Conservation (phyloP, 2,113 vertebrate genomes). For the Proteles cristata region DNA sequence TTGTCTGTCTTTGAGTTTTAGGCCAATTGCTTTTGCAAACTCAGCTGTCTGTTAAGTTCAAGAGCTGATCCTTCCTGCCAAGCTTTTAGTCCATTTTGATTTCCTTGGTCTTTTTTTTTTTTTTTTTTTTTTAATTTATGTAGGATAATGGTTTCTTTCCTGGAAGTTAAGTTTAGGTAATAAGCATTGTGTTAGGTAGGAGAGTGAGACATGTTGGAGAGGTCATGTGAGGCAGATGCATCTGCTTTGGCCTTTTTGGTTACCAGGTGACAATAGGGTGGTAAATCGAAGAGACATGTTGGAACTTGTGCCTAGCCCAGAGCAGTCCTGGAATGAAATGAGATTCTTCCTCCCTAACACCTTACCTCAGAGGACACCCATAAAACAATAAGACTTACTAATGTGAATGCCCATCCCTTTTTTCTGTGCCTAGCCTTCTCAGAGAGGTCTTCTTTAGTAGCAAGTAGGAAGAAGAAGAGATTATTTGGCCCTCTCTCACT, state of each 20-base stretch:
- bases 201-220: neutral
- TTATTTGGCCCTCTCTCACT: neutral
- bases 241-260: neutral
- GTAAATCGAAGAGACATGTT: neutral
- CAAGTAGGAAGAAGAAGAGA: neutral
- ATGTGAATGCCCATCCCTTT: neutral
- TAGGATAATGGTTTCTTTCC: neutral
- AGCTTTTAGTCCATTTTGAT: neutral
- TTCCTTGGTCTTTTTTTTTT: neutral
- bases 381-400: neutral
- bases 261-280: neutral
- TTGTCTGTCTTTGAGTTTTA: constrained; percentile 27
- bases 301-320: constrained; percentile 48
- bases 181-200: neutral
- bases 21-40: neutral
- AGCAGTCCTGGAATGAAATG: constrained; percentile 1
- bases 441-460: constrained; percentile 11
- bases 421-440: neutral
- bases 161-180: neutral
- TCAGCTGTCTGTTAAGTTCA: neutral
- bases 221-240: neutral
- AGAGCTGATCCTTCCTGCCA: neutral
- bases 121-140: neutral
- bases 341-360: neutral
- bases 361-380: neutral